Evolutionary conservation across 2,888 invertebrate genomes (phyloP).

Genomic region (Ametastegia equiseti): DNA sequence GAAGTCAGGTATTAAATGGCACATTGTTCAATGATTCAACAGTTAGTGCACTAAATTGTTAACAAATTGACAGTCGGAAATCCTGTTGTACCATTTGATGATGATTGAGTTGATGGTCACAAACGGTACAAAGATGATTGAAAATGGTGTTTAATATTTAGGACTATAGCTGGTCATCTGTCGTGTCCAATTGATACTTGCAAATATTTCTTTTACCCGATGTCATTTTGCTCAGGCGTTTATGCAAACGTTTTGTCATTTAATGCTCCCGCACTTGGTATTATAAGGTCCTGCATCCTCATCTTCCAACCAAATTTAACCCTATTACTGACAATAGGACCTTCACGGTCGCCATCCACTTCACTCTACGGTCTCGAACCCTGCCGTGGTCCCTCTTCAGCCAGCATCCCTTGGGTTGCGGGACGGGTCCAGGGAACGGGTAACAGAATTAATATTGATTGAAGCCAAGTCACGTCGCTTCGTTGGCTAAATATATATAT

Average conservation of each 20-base stretch:
- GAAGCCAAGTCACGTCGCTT: constrained; percentile 23
- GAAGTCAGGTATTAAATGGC: no score
- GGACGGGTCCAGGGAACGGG: constrained; percentile 14
- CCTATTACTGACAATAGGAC: constrained; percentile 46
- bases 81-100: no score
- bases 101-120: no score
- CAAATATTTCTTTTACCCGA: background rate
- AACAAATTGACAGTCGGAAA: no score
- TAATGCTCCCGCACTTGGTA: background rate
- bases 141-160: no score
- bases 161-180: no score
- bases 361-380: constrained; percentile 29
- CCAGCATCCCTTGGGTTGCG: background rate
- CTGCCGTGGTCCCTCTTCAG: background rate
- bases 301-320: constrained; percentile 34
- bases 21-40: no score
- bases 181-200: no score
- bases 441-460: constrained; percentile 51
- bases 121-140: no score
- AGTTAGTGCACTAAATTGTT: no score
- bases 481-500: background rate
- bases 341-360: constrained; percentile 28
- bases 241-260: background rate
- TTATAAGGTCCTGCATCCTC: background rate
- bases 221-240: background rate